A percentile compares a stretch with the other conserved stretches of the same genome.
phyloP scores from a whole-genome alignment of 2,113 vertebrate species.

The Marmota flaviventris region DNA sequence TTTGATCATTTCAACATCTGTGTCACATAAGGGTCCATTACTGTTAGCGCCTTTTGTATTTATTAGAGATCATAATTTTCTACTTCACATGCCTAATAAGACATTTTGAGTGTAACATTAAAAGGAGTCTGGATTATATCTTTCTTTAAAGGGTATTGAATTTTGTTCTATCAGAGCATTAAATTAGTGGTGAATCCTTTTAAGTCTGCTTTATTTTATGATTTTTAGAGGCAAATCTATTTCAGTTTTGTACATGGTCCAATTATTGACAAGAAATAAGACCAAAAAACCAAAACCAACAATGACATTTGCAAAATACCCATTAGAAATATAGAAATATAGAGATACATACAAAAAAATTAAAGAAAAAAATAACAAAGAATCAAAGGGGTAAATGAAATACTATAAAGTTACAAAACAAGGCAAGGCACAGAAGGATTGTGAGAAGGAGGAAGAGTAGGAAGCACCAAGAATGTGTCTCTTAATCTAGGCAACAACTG shows the following conservation, averaged over 20 bases:
- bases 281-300: not conserved
- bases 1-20: not conserved
- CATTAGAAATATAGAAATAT: not conserved
- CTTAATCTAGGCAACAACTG: not conserved
- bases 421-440: not conserved
- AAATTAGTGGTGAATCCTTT: not conserved
- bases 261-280: not conserved
- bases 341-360: not conserved
- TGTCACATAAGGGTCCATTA: not conserved
- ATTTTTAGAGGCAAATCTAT: not conserved
- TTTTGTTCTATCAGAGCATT: not conserved
- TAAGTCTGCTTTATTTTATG: not conserved
- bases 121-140: not conserved
- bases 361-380: not conserved
- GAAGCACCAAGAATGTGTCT: not conserved
- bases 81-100: not conserved
- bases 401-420: not conserved
- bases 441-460: not conserved
- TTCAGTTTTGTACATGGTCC: not conserved
- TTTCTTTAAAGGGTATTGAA: not conserved
- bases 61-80: not conserved
- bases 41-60: not conserved
- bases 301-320: not conserved
- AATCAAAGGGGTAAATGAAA: not conserved
- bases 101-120: not conserved